These are phyloP conservation scores for Phymorhynchus buccinoides DNA, from an alignment of 1,140 invertebrate species.

Conservation along the genomic window DNA sequence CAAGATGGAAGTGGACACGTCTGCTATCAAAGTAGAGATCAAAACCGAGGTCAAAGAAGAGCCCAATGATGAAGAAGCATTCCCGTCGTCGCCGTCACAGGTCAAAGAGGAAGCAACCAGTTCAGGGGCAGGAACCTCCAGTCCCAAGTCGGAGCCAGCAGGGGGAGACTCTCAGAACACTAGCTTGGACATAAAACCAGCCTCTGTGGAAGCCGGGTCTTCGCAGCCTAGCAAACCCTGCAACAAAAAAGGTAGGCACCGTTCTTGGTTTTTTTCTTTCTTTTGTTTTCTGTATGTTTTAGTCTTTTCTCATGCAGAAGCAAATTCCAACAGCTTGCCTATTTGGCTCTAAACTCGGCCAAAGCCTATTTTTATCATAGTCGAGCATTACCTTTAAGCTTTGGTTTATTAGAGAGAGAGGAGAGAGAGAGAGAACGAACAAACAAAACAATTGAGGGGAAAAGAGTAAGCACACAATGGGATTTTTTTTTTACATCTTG, in stretches of 20 bases:
- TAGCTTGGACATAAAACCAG: slow-evolving; percentile 43
- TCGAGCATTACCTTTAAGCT: too few species aligned
- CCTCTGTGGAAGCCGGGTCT: neutral
- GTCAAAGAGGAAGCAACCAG: slow-evolving; percentile 56
- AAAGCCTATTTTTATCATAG: too few species aligned
- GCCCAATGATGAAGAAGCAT: slow-evolving; percentile 27
- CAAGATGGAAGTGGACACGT: slow-evolving; percentile 46
- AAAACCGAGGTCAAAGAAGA: slow-evolving; percentile 48
- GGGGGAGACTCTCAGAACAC: slow-evolving; percentile 52
- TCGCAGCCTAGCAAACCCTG: slow-evolving; percentile 1
- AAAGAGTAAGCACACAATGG: too few species aligned
- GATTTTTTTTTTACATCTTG: too few species aligned
- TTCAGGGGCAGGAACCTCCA: slow-evolving; percentile 40
- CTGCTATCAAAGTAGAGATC: slow-evolving; percentile 57
- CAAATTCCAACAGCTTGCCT: too few species aligned
- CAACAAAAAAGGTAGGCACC: slow-evolving; percentile 34
- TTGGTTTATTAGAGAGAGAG: too few species aligned
- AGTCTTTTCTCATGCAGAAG: too few species aligned
- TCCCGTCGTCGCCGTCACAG: slow-evolving; percentile 43
- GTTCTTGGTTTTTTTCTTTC: neutral
- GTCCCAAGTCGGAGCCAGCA: slow-evolving; percentile 48
- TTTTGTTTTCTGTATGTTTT: too few species aligned
- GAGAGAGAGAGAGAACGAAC: too few species aligned
- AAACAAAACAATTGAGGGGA: too few species aligned
- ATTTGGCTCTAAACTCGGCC: too few species aligned